A percentile compares a stretch with the other conserved stretches of the same genome.
These are phyloP conservation scores for Acanthornis magna DNA, from an alignment of 2,797 vertebrate species.

Conservation along the genomic window DNA sequence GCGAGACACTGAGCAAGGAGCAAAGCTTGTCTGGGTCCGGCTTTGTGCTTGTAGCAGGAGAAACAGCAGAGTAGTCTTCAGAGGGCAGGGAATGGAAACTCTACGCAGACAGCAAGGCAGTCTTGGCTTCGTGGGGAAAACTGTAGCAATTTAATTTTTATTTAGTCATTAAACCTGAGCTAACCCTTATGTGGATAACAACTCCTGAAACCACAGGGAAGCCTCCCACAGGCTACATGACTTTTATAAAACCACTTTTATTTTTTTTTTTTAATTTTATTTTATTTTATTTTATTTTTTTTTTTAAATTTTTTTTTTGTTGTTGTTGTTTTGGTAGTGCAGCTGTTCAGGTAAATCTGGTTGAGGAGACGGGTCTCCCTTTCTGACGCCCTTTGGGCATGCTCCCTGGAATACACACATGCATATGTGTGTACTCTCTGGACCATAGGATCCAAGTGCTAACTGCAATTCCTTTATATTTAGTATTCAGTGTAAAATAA, in stretches of 20 bases:
- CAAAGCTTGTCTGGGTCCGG: not conserved
- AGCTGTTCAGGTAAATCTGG: not conserved
- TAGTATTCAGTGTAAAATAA: not conserved
- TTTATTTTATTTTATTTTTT: too few relatives aligned
- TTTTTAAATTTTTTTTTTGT: too few relatives aligned
- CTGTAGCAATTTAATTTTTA: not conserved
- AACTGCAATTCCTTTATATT: not conserved
- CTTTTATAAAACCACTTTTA: not conserved
- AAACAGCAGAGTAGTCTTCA: not conserved
- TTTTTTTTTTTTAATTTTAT: too few relatives aligned
- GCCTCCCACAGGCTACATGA: not conserved
- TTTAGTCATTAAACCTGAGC: not conserved
- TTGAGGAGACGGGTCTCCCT: not conserved
- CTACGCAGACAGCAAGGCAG: fast-evolving
- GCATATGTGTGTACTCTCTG: fast-evolving
- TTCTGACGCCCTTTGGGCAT: not conserved
- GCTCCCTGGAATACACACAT: fast-evolving
- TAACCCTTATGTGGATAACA: not conserved
- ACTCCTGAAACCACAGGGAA: not conserved
- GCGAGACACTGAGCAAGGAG: not conserved
- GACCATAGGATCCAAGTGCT: not conserved
- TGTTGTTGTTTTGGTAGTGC: too few relatives aligned
- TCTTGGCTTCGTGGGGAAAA: not conserved
- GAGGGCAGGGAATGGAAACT: not conserved
- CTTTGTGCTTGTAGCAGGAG: not conserved